These are phyloP conservation scores for Papilio polytes DNA, from an alignment of 1,140 invertebrate genomes.

Conservation along the genomic window DNA sequence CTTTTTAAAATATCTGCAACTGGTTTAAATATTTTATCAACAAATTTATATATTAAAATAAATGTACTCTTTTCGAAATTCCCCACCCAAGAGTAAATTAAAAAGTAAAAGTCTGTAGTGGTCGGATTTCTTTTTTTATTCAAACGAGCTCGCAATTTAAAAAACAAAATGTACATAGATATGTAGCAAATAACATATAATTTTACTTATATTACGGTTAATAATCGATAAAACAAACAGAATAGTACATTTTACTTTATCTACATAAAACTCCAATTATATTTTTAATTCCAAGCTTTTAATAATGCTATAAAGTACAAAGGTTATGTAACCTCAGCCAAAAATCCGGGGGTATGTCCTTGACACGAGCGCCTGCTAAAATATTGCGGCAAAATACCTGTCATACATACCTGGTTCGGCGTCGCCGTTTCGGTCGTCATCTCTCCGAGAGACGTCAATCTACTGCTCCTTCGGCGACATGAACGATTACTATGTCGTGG, in stretches of 20 bases:
- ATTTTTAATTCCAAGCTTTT: no score
- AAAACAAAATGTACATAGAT: no score
- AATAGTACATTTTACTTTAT: no score
- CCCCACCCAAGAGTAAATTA: no score
- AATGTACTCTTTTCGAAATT: neutral
- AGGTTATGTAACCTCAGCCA: slow-evolving; percentile 51
- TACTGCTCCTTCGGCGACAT: slow-evolving; percentile 70
- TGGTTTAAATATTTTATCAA: neutral
- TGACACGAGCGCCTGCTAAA: slow-evolving; percentile 52
- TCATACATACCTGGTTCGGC: slow-evolving; percentile 71
- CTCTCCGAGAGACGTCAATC: slow-evolving; percentile 59
- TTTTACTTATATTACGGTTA: no score
- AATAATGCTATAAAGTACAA: slow-evolving; percentile 13
- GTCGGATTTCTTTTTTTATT: no score
- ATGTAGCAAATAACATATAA: no score
- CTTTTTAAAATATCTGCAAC: slow-evolving; percentile 8
- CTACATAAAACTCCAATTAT: no score
- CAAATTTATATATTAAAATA: neutral
- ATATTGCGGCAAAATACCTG: slow-evolving; percentile 53
- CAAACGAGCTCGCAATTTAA: no score
- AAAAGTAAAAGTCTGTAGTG: no score
- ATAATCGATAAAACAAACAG: no score
- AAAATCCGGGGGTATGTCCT: slow-evolving; percentile 57
- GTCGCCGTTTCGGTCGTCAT: slow-evolving; percentile 80
- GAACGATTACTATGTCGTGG: slow-evolving; percentile 55